Conservation (phyloP, 2,797 vertebrate genomes). For the Arnoldichthys spilopterus region DNA sequence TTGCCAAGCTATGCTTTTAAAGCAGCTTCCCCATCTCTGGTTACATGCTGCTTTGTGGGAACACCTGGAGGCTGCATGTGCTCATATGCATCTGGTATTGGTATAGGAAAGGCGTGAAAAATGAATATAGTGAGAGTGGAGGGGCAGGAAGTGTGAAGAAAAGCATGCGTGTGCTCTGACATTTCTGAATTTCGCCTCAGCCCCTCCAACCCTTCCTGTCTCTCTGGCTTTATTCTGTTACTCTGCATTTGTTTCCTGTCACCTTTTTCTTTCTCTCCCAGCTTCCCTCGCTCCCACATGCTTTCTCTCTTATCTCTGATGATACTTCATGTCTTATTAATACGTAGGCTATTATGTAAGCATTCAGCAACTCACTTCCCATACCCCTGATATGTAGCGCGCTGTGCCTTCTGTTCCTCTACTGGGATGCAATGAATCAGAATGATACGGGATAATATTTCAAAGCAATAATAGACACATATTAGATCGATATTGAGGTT, state of each 20-base stretch:
- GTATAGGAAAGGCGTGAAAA: background rate
- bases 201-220: slow-evolving; percentile 33
- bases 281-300: background rate
- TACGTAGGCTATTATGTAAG: slow-evolving; percentile 15
- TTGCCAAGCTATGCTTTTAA: no score
- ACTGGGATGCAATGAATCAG: background rate
- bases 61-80: slow-evolving; percentile 28
- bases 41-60: slow-evolving; percentile 19
- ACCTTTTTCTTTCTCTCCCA: background rate
- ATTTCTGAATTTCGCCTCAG: slow-evolving; percentile 31
- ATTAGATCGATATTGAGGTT: background rate
- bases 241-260: background rate
- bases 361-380: background rate
- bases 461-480: background rate
- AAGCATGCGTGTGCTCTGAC: slow-evolving; percentile 29
- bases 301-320: slow-evolving; percentile 4
- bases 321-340: slow-evolving; percentile 11
- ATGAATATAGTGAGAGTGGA: slow-evolving; percentile 18
- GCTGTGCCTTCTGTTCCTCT: background rate
- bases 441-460: background rate
- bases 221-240: slow-evolving; percentile 25
- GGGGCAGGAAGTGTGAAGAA: slow-evolving; percentile 32
- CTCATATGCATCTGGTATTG: background rate
- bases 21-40: no score
- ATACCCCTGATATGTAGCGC: background rate